Percentiles rank a stretch among this genome's conserved stretches.
Conservation (phyloP, 2,113 vertebrate genomes). For the Bubalus kerabau region DNA sequence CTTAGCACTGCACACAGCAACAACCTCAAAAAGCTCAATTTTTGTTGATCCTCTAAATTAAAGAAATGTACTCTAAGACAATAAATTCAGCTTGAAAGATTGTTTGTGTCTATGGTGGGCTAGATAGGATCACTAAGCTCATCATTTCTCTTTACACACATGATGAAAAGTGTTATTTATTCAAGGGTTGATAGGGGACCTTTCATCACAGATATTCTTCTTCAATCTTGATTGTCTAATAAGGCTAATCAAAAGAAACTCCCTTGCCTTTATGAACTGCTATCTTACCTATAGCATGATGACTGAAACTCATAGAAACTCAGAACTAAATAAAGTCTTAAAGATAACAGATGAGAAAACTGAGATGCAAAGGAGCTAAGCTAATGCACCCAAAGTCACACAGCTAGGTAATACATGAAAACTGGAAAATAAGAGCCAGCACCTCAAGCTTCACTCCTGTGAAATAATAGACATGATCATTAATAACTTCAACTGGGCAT, state of each 20-base stretch:
- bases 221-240: background rate
- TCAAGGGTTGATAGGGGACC: background rate
- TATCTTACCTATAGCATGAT: background rate
- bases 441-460: background rate
- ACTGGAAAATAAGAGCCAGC: background rate
- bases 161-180: background rate
- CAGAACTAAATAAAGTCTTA: background rate
- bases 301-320: background rate
- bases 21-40: background rate
- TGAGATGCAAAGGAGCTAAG: background rate
- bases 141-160: background rate
- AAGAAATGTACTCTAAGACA: background rate
- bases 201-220: background rate
- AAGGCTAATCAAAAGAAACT: constrained; percentile 4
- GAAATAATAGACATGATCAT: background rate
- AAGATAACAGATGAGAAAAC: constrained; percentile 19
- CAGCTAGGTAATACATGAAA: background rate
- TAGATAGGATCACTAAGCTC: background rate
- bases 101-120: background rate
- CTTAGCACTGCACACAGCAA: background rate
- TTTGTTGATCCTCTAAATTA: background rate
- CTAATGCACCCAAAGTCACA: background rate
- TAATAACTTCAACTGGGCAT: background rate
- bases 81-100: background rate
- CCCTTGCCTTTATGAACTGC: background rate